Evolutionary conservation across 2,888 invertebrate species (phyloP).

Genomic region (Diaperis boleti): DNA sequence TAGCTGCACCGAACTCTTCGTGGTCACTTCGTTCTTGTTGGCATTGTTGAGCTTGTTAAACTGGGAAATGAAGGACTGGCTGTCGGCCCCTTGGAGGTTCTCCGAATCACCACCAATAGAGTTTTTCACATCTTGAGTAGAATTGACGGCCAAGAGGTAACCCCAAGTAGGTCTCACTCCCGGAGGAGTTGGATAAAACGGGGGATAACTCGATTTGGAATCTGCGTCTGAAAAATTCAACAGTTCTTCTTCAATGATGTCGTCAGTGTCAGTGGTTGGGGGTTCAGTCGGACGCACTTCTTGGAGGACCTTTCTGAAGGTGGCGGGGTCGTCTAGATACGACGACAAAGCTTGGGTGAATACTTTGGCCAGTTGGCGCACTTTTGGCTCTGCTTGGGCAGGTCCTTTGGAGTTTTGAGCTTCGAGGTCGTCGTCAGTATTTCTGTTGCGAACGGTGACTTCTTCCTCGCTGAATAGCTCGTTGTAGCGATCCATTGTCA

Average conservation of each 20-base stretch:
- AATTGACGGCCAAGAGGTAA: constrained; percentile 58
- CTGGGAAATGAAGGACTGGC: constrained; percentile 76
- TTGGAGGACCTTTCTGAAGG: constrained; percentile 80
- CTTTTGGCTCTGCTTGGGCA: constrained; percentile 72
- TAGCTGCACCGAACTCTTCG: constrained; percentile 45
- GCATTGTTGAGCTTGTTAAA: constrained; percentile 66
- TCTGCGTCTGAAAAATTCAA: constrained; percentile 81
- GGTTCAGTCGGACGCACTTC: constrained; percentile 86
- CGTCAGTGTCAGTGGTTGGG: constrained; percentile 63
- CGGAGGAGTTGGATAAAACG: constrained; percentile 63
- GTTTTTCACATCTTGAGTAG: constrained; percentile 52
- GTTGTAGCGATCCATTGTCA: constrained; percentile 75
- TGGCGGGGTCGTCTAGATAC: constrained; percentile 86
- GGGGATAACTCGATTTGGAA: constrained; percentile 58
- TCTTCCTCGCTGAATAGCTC: constrained; percentile 64
- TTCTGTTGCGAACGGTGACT: constrained; percentile 42
- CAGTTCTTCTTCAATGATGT: constrained; percentile 71
- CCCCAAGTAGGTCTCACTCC: constrained; percentile 60
- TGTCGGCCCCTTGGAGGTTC: constrained; percentile 77
- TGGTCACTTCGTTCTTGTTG: constrained; percentile 59
- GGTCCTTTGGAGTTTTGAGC: constrained; percentile 76
- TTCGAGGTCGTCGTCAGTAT: constrained; percentile 67
- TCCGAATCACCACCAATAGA: constrained; percentile 69
- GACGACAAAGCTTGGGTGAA: constrained; percentile 87
- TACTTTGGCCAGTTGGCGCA: constrained; percentile 84